Evolutionary conservation across 2,113 vertebrate genomes (phyloP), one percentile per base, ranked within the genome.

Genomic region (Corythoichthys haematopterus): DNA sequence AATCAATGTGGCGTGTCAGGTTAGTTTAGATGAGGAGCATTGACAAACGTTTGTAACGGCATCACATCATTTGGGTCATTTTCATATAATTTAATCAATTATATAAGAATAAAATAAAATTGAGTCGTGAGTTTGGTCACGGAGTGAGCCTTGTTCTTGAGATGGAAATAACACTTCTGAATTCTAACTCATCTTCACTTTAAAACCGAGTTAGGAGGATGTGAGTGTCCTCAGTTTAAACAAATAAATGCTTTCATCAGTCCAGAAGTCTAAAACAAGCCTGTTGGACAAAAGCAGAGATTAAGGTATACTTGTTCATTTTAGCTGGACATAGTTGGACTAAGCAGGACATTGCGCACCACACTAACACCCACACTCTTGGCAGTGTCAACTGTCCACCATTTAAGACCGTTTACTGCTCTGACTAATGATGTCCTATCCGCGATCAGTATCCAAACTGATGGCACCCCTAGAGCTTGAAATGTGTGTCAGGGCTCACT

Each of bases 401-500:
- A 88, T 89, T 90, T 88, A 89, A 80, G 76, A 70, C 70, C 88
- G 87, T 87, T 90, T 88, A 89, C 86, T 75, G 20, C 82, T 35
- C 77, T 77, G 85, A 78, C 80, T 84, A 48, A 63, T 90, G 88
- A 92, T 87, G 88, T 92, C 88, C 91, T 87, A 75, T 71, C 75
- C 10, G 50, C 68, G 75, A 63, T 75, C 61, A 14, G n/a, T 84
- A 87, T 36, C 85, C 89, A 88, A 87, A 80, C 66, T 70, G 80
- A 84, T 84, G 84, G 85, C 81, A 74, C 62, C 69, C 74, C 60
- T 2, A 65, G 59, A 76, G 45, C 60, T 64, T 65, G 80, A 80
- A 82, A 85, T 85, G 84, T 55, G 50, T 62, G 48, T 83, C 78
- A 77, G 79, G 77, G 69, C 79, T 52, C 65, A 14, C 47, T 52